Evolutionary conservation across 2,797 vertebrate genomes (phyloP).

Genomic region (Enteromius radiatus): DNA sequence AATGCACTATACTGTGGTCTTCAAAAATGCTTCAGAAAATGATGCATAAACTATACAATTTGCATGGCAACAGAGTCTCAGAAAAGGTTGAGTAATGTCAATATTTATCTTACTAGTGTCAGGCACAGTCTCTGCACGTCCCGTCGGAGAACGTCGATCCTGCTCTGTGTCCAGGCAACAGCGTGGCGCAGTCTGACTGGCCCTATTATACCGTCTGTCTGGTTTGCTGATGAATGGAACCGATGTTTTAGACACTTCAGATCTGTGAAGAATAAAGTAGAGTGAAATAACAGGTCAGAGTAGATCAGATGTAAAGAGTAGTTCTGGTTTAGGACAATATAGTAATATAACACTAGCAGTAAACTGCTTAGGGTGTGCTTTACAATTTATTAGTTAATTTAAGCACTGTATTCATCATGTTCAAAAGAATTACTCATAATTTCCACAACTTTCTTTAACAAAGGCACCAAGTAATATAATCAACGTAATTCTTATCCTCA

Average conservation of each 20-base stretch:
- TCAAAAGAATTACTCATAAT: background rate
- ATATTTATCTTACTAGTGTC: constrained; percentile 76
- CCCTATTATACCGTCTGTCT: constrained; percentile 59
- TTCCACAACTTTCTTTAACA: constrained; percentile 41
- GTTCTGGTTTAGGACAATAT: background rate
- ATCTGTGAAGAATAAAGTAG: constrained; percentile 72
- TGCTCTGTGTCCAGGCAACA: constrained; percentile 66
- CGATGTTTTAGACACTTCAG: constrained; percentile 66
- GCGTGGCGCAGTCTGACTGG: constrained; percentile 38
- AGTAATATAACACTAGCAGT: background rate
- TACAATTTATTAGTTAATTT: background rate
- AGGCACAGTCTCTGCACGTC: constrained; percentile 71
- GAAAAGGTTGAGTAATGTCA: constrained; percentile 3
- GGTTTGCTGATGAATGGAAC: constrained; percentile 53
- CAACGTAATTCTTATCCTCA: constrained; percentile 69
- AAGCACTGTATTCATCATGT: background rate
- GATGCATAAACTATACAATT: background rate
- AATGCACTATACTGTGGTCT: background rate
- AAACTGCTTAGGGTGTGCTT: background rate
- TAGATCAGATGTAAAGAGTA: background rate
- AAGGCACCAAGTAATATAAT: constrained; percentile 67
- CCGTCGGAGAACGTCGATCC: constrained; percentile 76
- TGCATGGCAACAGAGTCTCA: constrained; percentile 10
- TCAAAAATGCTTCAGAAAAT: background rate
- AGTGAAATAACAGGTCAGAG: constrained; percentile 7